phyloP scores from a whole-genome alignment of 2,113 vertebrate genomes.

The Toxotes chatareus region DNA sequence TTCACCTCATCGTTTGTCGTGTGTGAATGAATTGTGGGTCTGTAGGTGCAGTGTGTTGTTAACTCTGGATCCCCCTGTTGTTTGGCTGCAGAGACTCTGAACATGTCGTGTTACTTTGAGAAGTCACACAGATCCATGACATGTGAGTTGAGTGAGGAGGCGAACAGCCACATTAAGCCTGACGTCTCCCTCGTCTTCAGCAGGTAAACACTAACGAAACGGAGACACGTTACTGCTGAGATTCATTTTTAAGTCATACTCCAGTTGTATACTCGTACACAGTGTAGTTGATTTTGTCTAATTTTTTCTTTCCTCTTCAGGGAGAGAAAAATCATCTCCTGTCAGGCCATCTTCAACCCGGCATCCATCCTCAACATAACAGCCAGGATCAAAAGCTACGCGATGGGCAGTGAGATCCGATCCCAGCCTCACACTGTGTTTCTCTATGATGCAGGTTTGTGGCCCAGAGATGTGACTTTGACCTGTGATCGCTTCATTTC shows the following conservation, averaged over 20 bases:
- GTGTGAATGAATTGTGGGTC: too few species aligned
- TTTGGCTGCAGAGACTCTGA: constrained; percentile 36
- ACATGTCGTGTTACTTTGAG: constrained; percentile 55
- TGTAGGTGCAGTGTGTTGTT: not conserved
- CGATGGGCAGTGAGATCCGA: constrained; percentile 27
- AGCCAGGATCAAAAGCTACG: constrained; percentile 20
- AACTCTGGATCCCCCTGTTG: not conserved
- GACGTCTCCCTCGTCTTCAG: constrained; percentile 40
- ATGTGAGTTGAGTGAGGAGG: constrained; percentile 41
- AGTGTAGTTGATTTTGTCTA: too few species aligned
- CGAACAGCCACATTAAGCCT: not conserved
- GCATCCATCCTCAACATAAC: not conserved
- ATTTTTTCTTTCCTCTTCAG: constrained; percentile 16
- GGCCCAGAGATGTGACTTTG: not conserved
- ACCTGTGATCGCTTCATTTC: not conserved
- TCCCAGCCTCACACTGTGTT: constrained; percentile 16
- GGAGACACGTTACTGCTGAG: too few species aligned
- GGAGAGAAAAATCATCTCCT: fast-evolving
- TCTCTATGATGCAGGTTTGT: not conserved
- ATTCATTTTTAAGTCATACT: too few species aligned
- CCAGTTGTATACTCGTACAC: too few species aligned
- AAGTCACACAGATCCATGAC: not conserved
- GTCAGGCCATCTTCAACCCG: constrained; percentile 13
- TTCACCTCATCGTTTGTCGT: too few species aligned
- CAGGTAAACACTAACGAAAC: constrained; percentile 14